Base-by-base conservation (phyloP, 2,888 invertebrate genomes). In the Balanococcus diminutus region DNA sequence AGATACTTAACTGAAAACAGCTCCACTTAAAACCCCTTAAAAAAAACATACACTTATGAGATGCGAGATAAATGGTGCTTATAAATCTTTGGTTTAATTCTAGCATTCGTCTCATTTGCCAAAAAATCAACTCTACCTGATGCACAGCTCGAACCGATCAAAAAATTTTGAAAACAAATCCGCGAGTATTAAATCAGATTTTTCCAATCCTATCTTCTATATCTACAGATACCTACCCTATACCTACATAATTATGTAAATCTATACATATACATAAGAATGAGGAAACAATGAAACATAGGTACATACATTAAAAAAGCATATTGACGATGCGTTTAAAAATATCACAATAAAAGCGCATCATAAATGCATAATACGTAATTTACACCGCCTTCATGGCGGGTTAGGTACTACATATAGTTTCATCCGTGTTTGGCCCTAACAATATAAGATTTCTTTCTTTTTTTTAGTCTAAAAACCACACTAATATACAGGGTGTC, bases 311-410 rank as follows among this genome's bases (percentile, higher is more conserved):
- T 28, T 28, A 67, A 79, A 79, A 79, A 79, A 79, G 75, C 75
- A 36, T 79, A 79, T 79, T 11, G 19, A 79, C 22, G 75, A 79
- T 79, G 75, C 32, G 22, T 79, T 67, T 79, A 79, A 79, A 79
- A 79, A 79, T 79, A 79, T 79, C 75, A 79, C 75, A 79, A 79
- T 79, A 36, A 79, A 79, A 79, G 75, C 75, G 75, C 75, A 36
- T 79, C 75, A 79, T 79, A 61, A 14, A 14, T 51, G 11, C 51
- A 51, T 36, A 36, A 5, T 8, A 8, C 8, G 8, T 8, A 46
- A 46, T 46, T 22, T 22, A 8, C 22, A 2, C 6, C 2, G 19
- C 5, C 4, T 2, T 8, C 9, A 11, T n/a, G 56, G 22, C 22
- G 22, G n/a, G 9, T 22, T 22, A n/a, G n/a, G n/a, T 56, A 22